Base-by-base conservation (phyloP, 1,140 invertebrate species). In the Batillaria attramentaria region DNA sequence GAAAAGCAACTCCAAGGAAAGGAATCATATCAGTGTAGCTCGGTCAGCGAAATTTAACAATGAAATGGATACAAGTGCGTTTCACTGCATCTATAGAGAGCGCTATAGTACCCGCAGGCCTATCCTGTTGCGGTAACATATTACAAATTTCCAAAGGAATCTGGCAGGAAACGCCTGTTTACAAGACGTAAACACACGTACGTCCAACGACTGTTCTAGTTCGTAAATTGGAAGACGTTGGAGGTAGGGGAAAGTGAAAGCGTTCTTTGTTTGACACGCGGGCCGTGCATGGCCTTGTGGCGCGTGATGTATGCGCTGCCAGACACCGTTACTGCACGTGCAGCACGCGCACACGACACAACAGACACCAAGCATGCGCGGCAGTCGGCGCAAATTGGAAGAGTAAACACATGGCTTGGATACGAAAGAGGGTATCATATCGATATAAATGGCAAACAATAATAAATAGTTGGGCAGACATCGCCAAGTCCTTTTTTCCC, bases 311-410 rank as follows among this genome's bases (percentile, higher is more conserved):
- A 60, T 28, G 57, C 57, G 4, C 6, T 8, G 57, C 57, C 57
- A 60, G 57, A 60, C 8, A 20, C 20, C 57, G 20, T 20, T 28
- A 60, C 57, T 20, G 57, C 57, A 60, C 57, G 57, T 60, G 57
- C 57, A n/a, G 57, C 57, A 60, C 57, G 57, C 57, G 24, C 57
- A 50, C 57, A n/a, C 57, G 57, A 60, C 57, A 60, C 24, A n/a
- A 28, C 31, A 28, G 20, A 60, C 20, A 24, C 57, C 57, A 13
- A 24, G 5, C 5, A 20, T n/a, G 57, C 8, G 10, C 46, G 10
- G 24, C 46, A n/a, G 46, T 50, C 6, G 24, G 57, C 24, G 24
- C 57, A 60, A 60, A 60, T 20, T 24, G 5, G 57, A 28, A 60
- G 57, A 60, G 57, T 6, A n/a, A n/a, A 60, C 20, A 6, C 8